These are phyloP conservation scores for Rhaphigaster nebulosa DNA, from an alignment of 2,888 invertebrate genomes.

Conservation along the genomic window DNA sequence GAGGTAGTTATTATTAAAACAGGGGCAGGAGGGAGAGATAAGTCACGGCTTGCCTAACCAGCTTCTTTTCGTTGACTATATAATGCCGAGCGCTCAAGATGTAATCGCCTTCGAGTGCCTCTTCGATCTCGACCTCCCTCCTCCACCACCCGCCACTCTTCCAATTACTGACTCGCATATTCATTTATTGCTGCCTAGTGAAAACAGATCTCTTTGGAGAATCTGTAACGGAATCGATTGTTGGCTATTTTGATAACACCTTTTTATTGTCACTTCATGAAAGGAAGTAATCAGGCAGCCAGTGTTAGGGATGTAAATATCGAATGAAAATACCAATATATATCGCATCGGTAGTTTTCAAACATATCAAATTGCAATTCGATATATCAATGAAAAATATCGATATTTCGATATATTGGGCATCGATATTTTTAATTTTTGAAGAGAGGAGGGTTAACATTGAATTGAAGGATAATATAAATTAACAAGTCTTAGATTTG, in stretches of 20 bases:
- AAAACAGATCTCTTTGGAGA: constrained; percentile 4
- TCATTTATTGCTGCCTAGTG: constrained; percentile 20
- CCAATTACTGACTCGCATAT: neutral
- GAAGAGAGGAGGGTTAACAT: too few relatives aligned
- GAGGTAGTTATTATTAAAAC: constrained; percentile 43
- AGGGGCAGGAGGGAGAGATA: neutral
- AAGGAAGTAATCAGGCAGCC: too few relatives aligned
- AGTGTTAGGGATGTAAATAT: too few relatives aligned
- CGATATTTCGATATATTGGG: too few relatives aligned
- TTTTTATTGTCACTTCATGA: neutral
- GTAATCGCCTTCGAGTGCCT: neutral
- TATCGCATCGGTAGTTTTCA: too few relatives aligned
- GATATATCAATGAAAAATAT: too few relatives aligned
- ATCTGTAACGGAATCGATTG: neutral
- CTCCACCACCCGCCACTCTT: neutral
- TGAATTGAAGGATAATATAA: too few relatives aligned
- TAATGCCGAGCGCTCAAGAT: constrained; percentile 27
- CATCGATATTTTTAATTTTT: too few relatives aligned
- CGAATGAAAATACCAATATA: too few relatives aligned
- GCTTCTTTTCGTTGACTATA: constrained; percentile 46
- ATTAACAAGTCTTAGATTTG: too few relatives aligned
- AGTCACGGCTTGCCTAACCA: constrained; percentile 50
- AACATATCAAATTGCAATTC: too few relatives aligned
- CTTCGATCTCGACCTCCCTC: neutral
- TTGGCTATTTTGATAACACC: neutral